Evolutionary conservation across 2,113 vertebrate species (phyloP), one percentile per base, ranked within the genome.

Genomic region (Odocoileus virginianus): DNA sequence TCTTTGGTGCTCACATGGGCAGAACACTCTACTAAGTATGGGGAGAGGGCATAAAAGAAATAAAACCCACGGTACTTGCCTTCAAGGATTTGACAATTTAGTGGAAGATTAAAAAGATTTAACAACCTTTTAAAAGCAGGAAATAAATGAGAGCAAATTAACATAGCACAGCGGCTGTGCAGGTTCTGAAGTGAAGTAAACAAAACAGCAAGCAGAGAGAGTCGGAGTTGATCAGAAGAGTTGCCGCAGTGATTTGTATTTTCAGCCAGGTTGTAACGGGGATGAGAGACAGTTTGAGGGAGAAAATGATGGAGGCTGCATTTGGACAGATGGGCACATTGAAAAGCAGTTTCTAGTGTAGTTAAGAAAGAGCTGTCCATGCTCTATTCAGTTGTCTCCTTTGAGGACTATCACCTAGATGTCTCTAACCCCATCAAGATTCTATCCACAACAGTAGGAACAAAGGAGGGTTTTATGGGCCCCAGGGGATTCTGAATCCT

Each of bases 101-200:
- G 47, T 82, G 25, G 16, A 36, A 83, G 50, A 47, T 95, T 88
- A 61, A 64, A 86, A 97, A 88, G 58, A 89, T 67, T 67, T 88
- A 78, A 28, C 67, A 76, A 45, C 33, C 30, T 57, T 91, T 95
- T 79, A 93, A 76, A 94, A 86, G 54, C 58, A 88, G 17, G 45
- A 36, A 82, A 83, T 89, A 93, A 93, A 85, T 47, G 43, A 86
- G 12, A 86, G 28, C 30, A 89, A 91, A 91, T 93, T 96, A 97
- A 89, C 93, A 96, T n/a, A 83, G 28, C 76, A 76, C 14, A 89
- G 30, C 13, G 28, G n/a, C 5, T 3, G 54, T 45, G 8, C 27
- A n/a, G 88, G 83, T 89, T 89, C 8, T 76, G 43, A 76, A 40
- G 40, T 43, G 30, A 90, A 78, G 54, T 91, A 91, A 96, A 95